phyloP scores from a whole-genome alignment of 1,140 invertebrate genomes.

The Polyergus mexicanus region DNA sequence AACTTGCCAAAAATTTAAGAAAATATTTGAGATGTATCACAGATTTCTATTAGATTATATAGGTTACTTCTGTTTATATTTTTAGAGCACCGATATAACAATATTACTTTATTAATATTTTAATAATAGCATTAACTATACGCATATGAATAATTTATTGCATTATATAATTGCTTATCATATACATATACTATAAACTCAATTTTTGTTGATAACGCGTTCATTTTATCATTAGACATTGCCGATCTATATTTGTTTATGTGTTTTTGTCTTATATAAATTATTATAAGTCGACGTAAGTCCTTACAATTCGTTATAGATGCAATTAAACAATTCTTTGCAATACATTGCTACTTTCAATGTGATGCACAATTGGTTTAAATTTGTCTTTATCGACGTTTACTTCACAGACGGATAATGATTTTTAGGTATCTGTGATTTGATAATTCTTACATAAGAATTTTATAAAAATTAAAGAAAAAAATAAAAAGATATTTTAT shows the following conservation, averaged over 20 bases:
- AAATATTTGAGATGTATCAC: conserved; percentile 33
- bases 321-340: neutral
- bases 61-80: conserved; percentile 30
- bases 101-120: conserved; percentile 34
- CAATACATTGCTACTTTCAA: neutral
- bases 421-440: neutral
- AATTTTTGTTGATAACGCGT: conserved; percentile 40
- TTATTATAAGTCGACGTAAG: conserved; percentile 23
- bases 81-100: conserved; percentile 27
- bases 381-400: neutral
- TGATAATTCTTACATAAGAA: neutral
- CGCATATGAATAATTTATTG: conserved; percentile 28
- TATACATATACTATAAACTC: conserved; percentile 10
- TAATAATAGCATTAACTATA: neutral
- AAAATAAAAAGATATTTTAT: neutral
- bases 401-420: conserved; percentile 24
- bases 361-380: neutral
- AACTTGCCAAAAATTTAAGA: neutral
- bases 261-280: neutral
- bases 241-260: neutral
- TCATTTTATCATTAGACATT: neutral
- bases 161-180: conserved; percentile 18
- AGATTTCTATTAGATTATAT: conserved; percentile 24
- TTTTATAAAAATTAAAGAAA: neutral
- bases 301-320: conserved; percentile 25